Evolutionary conservation across 2,888 invertebrate species (phyloP), one percentile per base, ranked within the genome.

Genomic region (Pterobdella sp.): DNA sequence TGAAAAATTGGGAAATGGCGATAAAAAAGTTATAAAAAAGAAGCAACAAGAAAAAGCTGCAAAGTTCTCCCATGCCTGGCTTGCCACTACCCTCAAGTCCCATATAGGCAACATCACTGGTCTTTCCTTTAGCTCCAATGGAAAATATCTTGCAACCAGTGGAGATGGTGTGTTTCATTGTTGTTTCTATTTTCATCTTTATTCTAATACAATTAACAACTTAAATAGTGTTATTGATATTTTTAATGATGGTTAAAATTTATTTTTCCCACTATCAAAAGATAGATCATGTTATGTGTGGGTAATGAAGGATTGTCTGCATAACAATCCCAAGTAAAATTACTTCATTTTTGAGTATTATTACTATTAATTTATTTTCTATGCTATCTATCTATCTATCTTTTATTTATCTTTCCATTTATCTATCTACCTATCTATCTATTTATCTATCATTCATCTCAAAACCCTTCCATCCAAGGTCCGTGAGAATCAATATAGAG

Each of bases 221-320:
- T n/a, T n/a, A n/a, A n/a, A n/a, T n/a, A n/a, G n/a, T n/a, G n/a
- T 4, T 56, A 26, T 22, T 56, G 60, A 42, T 42, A 42, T 14
- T 42, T 7, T 14, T 42, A 42, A 42, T 56, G n/a, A 56, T 56
- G 60, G 60, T 56, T 22, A n/a, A n/a, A 14, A 22, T 4, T 56
- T 4, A 56, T 56, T 26, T 26, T 56, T 26, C 18, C n/a, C 60
- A 56, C 60, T 18, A 42, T 42, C 42, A 84, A 69, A 86, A 92
- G 93, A 93, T 87, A 88, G 92, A 72, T 89, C 90, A 29, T 88
- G 93, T 65, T 87, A 92, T 78, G 85, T 93, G 22, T 93, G 93
- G 93, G 89, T 89, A 81, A 87, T 89, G 34, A 90, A 90, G 80
- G 90, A 91, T 79, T 86, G 91, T 77, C 84, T 83, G 66, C 87